phyloP scores from a whole-genome alignment of 30 jellyfish, hydroid and myxozoan species.

The Cassiopea xamachana region DNA sequence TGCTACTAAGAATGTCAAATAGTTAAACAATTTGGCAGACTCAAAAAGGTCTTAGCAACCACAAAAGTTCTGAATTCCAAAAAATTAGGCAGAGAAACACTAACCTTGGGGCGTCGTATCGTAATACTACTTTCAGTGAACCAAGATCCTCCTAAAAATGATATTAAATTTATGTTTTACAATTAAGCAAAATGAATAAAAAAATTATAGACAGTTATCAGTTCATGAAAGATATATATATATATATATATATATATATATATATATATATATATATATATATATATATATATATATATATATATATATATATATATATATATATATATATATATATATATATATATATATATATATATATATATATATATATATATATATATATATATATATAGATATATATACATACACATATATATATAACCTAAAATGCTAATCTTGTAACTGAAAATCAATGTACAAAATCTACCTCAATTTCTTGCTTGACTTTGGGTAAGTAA shows the following conservation, averaged over 20 bases:
- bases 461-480: not conserved
- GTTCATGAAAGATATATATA: not conserved
- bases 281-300: too few relatives aligned
- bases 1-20: not conserved
- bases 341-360: too few relatives aligned
- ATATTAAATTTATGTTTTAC: not conserved
- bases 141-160: constrained; percentile 91
- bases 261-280: too few relatives aligned
- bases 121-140: constrained; percentile 68
- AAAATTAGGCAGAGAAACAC: not conserved
- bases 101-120: constrained; percentile 82
- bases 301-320: too few relatives aligned
- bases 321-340: too few relatives aligned
- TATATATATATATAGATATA: too few relatives aligned
- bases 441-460: too few relatives aligned
- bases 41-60: not conserved
- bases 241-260: too few relatives aligned
- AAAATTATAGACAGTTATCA: not conserved
- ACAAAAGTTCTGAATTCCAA: not conserved
- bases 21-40: not conserved
- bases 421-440: too few relatives aligned
- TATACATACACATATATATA: too few relatives aligned
- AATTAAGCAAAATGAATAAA: not conserved
- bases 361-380: too few relatives aligned
- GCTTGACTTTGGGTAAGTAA: not conserved